phyloP scores from a whole-genome alignment of 2,113 vertebrate species.

The Benitochromis conjunctus region DNA sequence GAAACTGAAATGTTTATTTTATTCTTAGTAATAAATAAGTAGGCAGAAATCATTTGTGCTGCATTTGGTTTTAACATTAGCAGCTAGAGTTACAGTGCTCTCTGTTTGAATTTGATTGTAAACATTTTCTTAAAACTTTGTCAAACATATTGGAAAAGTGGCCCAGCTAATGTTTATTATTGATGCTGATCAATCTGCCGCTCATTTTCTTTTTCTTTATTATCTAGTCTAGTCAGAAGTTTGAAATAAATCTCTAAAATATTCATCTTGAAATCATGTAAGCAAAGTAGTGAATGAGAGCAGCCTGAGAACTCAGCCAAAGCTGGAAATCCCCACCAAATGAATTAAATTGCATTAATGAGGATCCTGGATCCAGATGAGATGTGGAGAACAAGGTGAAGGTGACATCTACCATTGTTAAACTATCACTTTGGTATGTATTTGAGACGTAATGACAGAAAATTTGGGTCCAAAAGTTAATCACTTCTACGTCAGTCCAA shows the following conservation, averaged over 20 bases:
- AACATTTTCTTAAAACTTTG: neutral
- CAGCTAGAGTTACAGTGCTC: fast-evolving
- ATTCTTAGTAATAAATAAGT: neutral
- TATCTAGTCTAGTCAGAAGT: fast-evolving
- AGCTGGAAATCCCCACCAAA: neutral
- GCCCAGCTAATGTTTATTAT: fast-evolving
- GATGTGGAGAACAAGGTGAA: neutral
- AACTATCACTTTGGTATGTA: neutral
- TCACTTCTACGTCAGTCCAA: fast-evolving
- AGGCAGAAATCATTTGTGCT: neutral
- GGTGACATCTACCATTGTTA: fast-evolving
- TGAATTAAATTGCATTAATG: neutral
- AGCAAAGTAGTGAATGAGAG: neutral
- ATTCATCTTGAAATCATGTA: neutral
- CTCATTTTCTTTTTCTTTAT: neutral
- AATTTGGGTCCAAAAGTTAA: neutral
- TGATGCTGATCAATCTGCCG: fast-evolving
- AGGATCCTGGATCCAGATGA: fast-evolving
- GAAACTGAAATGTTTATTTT: neutral
- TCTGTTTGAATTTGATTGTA: neutral
- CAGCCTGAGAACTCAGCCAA: neutral
- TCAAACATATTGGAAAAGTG: neutral
- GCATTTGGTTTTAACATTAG: neutral
- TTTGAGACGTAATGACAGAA: neutral
- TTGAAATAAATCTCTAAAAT: neutral